Conservation (phyloP, 2,113 vertebrate species). For the Mellivora capensis region DNA sequence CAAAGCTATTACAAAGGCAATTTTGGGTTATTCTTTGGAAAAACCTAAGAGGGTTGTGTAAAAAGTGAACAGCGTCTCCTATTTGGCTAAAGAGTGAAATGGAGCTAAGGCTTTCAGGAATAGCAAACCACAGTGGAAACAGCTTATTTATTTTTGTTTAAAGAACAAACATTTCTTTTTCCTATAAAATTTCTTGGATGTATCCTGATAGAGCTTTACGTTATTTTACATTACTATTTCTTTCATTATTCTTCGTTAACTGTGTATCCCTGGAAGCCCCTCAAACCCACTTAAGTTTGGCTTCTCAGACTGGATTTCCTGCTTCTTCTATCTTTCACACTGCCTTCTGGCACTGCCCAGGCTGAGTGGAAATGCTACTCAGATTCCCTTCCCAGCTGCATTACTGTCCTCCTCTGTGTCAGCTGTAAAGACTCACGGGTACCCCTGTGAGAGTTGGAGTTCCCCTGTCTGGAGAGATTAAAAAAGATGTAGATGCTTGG, state of each 20-base stretch:
- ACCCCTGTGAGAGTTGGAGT: neutral
- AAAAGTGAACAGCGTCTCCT: neutral
- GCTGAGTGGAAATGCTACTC: neutral
- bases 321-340: neutral
- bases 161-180: neutral
- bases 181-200: neutral
- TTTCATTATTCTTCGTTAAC: neutral
- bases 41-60: neutral
- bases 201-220: neutral
- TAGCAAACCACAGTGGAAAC: neutral
- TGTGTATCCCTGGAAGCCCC: neutral
- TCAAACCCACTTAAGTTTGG: neutral
- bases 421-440: neutral
- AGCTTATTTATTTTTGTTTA: neutral
- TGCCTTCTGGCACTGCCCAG: too few species aligned
- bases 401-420: neutral
- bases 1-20: neutral
- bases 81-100: neutral
- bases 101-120: neutral
- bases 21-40: neutral
- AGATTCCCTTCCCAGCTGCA: neutral
- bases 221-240: neutral
- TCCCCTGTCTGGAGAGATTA: neutral
- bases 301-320: neutral
- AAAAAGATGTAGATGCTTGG: neutral